Evolutionary conservation across 2,797 vertebrate genomes (phyloP).

Genomic region (Catharus ustulatus): DNA sequence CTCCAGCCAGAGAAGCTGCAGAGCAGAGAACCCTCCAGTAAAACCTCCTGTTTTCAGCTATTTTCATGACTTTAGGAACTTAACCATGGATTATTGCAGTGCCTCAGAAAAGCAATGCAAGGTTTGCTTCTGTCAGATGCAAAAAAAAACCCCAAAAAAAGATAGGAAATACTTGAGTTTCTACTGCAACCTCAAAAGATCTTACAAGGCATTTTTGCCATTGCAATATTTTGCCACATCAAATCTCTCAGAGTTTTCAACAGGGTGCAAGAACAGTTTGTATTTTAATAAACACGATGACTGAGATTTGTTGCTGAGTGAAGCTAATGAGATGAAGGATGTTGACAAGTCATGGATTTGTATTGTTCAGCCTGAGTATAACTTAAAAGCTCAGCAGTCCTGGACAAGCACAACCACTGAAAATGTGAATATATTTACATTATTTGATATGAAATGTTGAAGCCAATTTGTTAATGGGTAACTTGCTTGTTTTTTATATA

Average conservation of each 20-base stretch:
- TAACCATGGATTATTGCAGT: neutral
- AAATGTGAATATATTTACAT: neutral
- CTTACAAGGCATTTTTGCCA: neutral
- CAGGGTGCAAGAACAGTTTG: neutral
- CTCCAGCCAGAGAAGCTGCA: neutral
- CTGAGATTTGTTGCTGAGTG: neutral
- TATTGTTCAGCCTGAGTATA: neutral
- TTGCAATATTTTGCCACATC: neutral
- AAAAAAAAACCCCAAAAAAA: neutral
- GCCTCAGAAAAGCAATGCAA: neutral
- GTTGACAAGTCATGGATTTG: neutral
- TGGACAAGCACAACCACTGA: neutral
- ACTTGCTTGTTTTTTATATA: neutral
- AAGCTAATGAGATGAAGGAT: neutral
- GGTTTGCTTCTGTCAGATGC: neutral
- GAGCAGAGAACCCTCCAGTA: neutral
- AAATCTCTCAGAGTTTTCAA: slow-evolving; percentile 1
- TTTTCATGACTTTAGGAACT: neutral
- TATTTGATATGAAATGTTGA: neutral
- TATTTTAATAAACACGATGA: neutral
- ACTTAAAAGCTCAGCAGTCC: neutral
- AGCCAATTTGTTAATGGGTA: neutral
- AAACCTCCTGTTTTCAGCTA: neutral
- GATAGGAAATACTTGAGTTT: neutral
- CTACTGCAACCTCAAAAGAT: neutral